Evolutionary conservation across 2,113 vertebrate species (phyloP).

Genomic region (Herpailurus yagouaroundi): DNA sequence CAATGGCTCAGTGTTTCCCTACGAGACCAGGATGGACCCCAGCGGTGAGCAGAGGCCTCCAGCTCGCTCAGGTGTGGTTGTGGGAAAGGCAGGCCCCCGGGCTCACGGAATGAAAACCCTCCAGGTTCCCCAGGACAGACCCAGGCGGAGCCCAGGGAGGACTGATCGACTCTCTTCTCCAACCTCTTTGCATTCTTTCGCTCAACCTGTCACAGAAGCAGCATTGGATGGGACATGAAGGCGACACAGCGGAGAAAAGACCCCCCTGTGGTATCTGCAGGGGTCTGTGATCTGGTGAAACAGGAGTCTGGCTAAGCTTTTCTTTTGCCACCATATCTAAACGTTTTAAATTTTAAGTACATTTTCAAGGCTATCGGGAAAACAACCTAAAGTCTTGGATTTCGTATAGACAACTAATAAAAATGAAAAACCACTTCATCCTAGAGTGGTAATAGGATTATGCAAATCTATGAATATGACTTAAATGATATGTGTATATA

Average conservation of each 20-base stretch:
- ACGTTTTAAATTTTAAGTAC: neutral
- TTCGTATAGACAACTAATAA: neutral
- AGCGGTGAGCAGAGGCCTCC: neutral
- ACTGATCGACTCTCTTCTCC: accelerated
- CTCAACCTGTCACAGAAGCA: accelerated
- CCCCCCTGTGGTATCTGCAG: neutral
- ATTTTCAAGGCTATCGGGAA: neutral
- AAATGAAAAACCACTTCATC: neutral
- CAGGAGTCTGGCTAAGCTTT: neutral
- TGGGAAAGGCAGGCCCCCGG: neutral
- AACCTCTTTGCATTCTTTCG: neutral
- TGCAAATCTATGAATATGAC: neutral
- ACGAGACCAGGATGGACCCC: accelerated
- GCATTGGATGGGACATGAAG: accelerated
- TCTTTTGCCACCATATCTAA: neutral
- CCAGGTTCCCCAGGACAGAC: neutral
- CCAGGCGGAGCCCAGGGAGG: accelerated
- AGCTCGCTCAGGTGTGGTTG: neutral
- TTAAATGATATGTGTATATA: neutral
- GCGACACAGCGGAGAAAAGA: neutral
- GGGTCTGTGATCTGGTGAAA: neutral
- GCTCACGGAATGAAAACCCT: neutral
- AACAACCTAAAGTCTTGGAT: neutral
- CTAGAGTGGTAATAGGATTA: neutral
- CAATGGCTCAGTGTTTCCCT: neutral